These are phyloP conservation scores for Megaceryle torquata DNA, from an alignment of 2,113 vertebrate species.

Conservation along the genomic window DNA sequence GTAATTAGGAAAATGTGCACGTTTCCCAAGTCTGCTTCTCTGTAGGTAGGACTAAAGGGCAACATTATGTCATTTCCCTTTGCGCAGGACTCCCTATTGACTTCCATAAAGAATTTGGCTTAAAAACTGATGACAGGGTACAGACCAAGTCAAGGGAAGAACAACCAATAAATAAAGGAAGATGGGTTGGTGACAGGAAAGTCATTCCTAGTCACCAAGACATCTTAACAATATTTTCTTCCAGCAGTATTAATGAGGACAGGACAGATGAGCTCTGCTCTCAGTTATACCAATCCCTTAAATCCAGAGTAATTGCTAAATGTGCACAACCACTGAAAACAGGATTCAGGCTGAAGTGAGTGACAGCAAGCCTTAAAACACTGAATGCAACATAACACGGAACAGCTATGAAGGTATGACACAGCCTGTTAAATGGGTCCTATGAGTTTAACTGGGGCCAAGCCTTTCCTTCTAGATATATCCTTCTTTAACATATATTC, in stretches of 20 bases:
- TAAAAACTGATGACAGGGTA: constrained; percentile 34
- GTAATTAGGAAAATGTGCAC: constrained; percentile 50
- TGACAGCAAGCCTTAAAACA: not conserved
- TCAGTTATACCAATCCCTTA: not conserved
- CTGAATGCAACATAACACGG: not conserved
- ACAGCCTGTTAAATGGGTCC: not conserved
- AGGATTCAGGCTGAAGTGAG: not conserved
- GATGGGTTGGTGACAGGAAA: not conserved
- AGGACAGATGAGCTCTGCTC: not conserved
- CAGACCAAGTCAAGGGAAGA: not conserved
- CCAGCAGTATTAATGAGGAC: not conserved
- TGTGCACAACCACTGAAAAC: not conserved
- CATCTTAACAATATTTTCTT: not conserved
- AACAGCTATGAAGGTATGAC: not conserved
- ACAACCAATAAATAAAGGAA: constrained; percentile 55
- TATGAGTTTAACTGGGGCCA: not conserved
- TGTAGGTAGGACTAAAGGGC: constrained; percentile 49
- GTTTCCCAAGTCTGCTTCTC: constrained; percentile 41
- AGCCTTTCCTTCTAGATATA: not conserved
- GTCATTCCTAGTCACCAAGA: constrained; percentile 4
- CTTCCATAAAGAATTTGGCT: constrained; percentile 45
- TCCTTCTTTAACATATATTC: not conserved
- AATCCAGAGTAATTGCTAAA: not conserved
- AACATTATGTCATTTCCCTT: constrained; percentile 65
- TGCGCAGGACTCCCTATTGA: constrained; percentile 51